Conservation (phyloP, 2,888 invertebrate genomes). For the Mylabris sibirica region DNA sequence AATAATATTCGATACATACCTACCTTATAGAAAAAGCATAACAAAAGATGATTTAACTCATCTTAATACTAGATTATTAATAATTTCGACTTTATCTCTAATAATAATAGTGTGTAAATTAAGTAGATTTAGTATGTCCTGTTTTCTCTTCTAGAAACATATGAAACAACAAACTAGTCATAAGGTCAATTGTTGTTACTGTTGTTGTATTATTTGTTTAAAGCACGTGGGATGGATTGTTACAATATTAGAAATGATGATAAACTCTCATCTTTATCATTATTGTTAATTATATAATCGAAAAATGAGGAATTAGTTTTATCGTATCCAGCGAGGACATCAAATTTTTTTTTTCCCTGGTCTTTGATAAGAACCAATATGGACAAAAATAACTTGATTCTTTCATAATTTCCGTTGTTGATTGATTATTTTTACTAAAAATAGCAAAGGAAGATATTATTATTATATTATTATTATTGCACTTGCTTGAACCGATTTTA, state of each 20-base stretch:
- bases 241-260: constrained; percentile 21
- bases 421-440: not conserved
- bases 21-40: not conserved
- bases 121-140: constrained; percentile 12
- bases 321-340: constrained; percentile 32
- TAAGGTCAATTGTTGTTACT: constrained; percentile 39
- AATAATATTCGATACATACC: not conserved
- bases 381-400: not conserved
- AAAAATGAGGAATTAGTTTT: constrained; percentile 41
- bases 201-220: not conserved
- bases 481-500: not conserved
- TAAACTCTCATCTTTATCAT: constrained; percentile 25
- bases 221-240: constrained; percentile 42
- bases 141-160: constrained; percentile 8
- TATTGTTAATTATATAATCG: constrained; percentile 37
- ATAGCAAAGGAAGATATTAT: not conserved
- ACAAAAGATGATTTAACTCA: not conserved
- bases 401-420: not conserved
- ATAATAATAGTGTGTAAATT: constrained; percentile 9
- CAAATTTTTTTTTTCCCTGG: constrained; percentile 14
- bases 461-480: no score
- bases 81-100: constrained; percentile 4
- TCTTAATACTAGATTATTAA: not conserved
- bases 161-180: constrained; percentile 28
- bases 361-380: not conserved